Evolutionary conservation across 2,113 vertebrate species (phyloP), one percentile per base, ranked within the genome.

Genomic region (Mesocricetus auratus): DNA sequence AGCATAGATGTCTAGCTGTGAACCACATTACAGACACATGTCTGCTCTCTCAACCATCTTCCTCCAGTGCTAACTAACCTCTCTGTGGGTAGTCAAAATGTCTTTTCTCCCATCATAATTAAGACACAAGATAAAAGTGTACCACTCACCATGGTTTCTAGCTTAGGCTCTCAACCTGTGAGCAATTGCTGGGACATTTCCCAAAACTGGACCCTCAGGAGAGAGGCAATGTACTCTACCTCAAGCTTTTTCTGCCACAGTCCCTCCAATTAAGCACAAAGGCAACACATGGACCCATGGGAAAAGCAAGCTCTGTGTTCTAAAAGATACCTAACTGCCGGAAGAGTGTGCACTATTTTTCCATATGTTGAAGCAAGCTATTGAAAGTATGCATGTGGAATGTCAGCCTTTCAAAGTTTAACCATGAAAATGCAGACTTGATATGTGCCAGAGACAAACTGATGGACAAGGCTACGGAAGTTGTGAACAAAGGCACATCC

Each of bases 331-430:
- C 42, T 4, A 15, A 17, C 47, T 66, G 13, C 6, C 56, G 7
- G n/a, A 90, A 96, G 36, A 95, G 1, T 69, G 22, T 4, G 4
- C 33, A 47, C 33, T 56, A 5, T n/a, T 78, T 60, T 42, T 87
- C 75, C 90, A 33, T n/a, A 60, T 85, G 50, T 69, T 31, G 3
- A 94, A 87, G 75, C 26, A 39, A 50, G 74, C 56, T 91, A 50
- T 11, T 94, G 39, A 89, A 94, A 87, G 42, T 17, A 50, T 81
- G 69, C 83, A 47, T 83, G 53, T 89, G 7, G 75, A 92, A 69
- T 56, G 22, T 71, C 86, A 91, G 12, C 2, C 29, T 94, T 96
- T 60, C 88, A 86, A 91, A 94, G 68, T 22, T 7, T 33, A 64
- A 26, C 7, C 36, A 89, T 31, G 68, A 75, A 93, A 89, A 88